A percentile compares a stretch with the other conserved stretches of the same genome.
These are phyloP conservation scores for Baronia brevicornis DNA, from an alignment of 2,888 invertebrate species.

Conservation along the genomic window DNA sequence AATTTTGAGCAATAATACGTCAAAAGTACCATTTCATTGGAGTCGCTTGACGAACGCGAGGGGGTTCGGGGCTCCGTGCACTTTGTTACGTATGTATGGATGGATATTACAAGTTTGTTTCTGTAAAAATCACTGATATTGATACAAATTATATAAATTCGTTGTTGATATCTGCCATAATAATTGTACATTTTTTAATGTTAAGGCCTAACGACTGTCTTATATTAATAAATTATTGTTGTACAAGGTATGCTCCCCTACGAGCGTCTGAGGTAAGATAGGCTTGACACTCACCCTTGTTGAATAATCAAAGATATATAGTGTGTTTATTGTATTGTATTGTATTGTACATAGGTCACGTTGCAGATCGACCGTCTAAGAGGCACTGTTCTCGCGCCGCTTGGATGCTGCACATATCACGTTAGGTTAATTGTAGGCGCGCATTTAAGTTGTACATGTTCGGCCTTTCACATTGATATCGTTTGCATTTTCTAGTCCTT, in stretches of 20 bases:
- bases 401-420: conserved; percentile 54
- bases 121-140: conserved; percentile 62
- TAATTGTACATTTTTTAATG: conserved; percentile 66
- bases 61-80: conserved; percentile 32
- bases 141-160: conserved; percentile 48
- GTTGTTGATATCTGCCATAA: conserved; percentile 75
- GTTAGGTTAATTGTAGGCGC: conserved; percentile 33
- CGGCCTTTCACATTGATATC: conserved; percentile 36
- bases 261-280: no score
- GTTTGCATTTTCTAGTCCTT: conserved; percentile 74
- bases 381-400: conserved; percentile 31
- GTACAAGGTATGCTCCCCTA: conserved; percentile 45
- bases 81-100: conserved; percentile 49
- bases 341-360: conserved; percentile 27
- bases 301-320: conserved; percentile 42
- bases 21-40: no score
- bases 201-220: conserved; percentile 74
- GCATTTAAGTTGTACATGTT: conserved; percentile 38
- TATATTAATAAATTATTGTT: conserved; percentile 59
- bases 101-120: conserved; percentile 44
- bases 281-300: conserved; percentile 33
- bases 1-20: no score
- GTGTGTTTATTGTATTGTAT: conserved; percentile 48
- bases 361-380: conserved; percentile 28
- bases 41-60: conserved; percentile 5